phyloP scores from a whole-genome alignment of 2,797 vertebrate species.

The Adelosebastes latens region DNA sequence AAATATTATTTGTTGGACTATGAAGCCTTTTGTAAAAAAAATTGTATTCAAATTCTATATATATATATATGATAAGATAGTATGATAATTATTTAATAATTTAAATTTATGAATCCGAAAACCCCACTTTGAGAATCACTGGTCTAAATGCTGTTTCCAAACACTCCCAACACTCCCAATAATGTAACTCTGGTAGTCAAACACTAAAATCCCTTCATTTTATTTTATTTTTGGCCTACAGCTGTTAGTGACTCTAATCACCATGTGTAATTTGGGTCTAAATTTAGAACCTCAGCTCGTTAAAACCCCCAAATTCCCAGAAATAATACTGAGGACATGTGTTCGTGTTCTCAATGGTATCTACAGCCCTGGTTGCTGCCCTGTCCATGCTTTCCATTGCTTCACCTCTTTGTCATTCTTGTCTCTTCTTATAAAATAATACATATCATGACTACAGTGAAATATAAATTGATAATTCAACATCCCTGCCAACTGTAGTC shows the following conservation, averaged over 20 bases:
- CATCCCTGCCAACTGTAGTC: not conserved
- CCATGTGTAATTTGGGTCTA: not conserved
- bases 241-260: not conserved
- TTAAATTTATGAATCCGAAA: no score
- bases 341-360: not conserved
- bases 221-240: not conserved
- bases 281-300: not conserved
- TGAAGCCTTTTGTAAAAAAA: no score
- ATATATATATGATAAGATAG: no score
- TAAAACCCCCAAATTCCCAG: not conserved
- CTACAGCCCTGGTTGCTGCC: not conserved
- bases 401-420: not conserved
- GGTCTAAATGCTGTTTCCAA: not conserved
- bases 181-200: not conserved
- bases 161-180: not conserved
- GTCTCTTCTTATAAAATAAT: not conserved
- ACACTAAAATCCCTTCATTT: not conserved
- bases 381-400: not conserved
- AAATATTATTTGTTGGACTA: no score
- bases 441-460: not conserved
- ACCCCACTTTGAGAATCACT: no score
- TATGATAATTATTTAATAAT: no score
- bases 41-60: no score
- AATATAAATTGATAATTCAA: not conserved
- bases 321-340: not conserved